Percentiles rank a stretch among this genome's conserved stretches.
phyloP scores from a whole-genome alignment of 2,888 invertebrate genomes.

The Drosophila melanocephala region DNA sequence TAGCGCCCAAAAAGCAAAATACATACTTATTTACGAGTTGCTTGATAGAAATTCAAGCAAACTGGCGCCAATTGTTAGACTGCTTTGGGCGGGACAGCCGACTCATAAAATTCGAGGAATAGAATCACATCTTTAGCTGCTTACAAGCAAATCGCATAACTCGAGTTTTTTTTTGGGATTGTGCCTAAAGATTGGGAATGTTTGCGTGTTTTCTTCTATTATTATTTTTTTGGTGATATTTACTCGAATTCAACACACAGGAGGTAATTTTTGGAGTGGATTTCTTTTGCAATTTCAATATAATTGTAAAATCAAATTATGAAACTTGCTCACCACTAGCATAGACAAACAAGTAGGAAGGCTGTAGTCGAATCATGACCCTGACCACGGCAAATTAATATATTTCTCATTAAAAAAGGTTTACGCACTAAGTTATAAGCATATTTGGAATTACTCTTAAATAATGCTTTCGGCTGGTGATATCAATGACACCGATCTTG shows the following conservation, averaged over 20 bases:
- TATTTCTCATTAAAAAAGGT: background rate
- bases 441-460: background rate
- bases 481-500: background rate
- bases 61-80: slow-evolving; percentile 57
- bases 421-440: background rate
- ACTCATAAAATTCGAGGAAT: slow-evolving; percentile 40
- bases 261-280: background rate
- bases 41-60: slow-evolving; percentile 39
- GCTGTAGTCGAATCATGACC: background rate
- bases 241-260: background rate
- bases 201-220: background rate
- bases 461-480: background rate
- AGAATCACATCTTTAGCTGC: slow-evolving; percentile 32
- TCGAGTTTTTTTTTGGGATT: slow-evolving; percentile 7
- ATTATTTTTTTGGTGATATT: background rate
- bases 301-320: background rate
- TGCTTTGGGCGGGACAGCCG: slow-evolving; percentile 41
- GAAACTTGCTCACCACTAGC: too few relatives aligned
- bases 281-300: background rate
- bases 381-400: too few relatives aligned
- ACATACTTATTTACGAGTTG: slow-evolving; percentile 59
- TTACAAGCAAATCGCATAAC: slow-evolving; percentile 10
- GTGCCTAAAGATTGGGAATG: background rate
- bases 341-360: background rate
- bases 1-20: slow-evolving; percentile 34